Percentiles rank a stretch among this genome's conserved stretches.
Evolutionary conservation across 2,888 invertebrate species (phyloP).

Genomic region (Leucophenga maculata): DNA sequence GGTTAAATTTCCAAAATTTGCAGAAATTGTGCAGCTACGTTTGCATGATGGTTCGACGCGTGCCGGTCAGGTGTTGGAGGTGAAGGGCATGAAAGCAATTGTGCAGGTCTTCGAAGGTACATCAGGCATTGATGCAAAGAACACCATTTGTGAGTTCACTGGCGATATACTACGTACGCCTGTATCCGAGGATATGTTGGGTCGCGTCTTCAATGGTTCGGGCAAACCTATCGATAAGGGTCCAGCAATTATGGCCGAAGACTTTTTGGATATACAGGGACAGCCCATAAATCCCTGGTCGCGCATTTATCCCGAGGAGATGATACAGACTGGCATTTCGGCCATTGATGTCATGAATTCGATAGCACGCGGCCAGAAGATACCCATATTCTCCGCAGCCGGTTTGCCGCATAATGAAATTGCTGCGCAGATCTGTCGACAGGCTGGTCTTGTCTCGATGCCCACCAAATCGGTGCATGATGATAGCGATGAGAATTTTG

Average conservation of each 20-base stretch:
- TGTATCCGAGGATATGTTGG: constrained; percentile 98
- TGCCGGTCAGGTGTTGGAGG: constrained; percentile 96
- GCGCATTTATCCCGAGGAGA: constrained; percentile 99
- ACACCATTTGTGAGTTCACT: constrained; percentile 98
- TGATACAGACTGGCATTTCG: constrained; percentile 98
- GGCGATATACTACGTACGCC: constrained; percentile 97
- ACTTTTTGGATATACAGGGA: constrained; percentile 94
- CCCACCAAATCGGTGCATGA: constrained; percentile 91
- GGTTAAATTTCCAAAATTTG: constrained; percentile 98
- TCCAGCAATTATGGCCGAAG: constrained; percentile 97
- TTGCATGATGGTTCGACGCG: constrained; percentile 95
- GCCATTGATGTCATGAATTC: constrained; percentile 99
- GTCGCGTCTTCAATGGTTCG: constrained; percentile 97
- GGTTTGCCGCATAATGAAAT: constrained; percentile 99
- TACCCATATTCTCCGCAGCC: constrained; percentile 99
- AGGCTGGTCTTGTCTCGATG: constrained; percentile 94
- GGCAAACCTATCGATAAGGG: constrained; percentile 99
- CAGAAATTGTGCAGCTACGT: constrained; percentile 95
- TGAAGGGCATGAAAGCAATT: constrained; percentile 97
- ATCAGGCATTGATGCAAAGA: constrained; percentile 98
- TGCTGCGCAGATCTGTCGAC: constrained; percentile 98
- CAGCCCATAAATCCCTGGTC: constrained; percentile 99
- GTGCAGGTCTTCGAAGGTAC: constrained; percentile 99
- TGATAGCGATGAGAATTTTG: constrained; percentile 97
- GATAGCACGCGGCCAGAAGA: constrained; percentile 99